Base-by-base conservation (phyloP, 2,797 vertebrate species). In the Enteromius viviparus region DNA sequence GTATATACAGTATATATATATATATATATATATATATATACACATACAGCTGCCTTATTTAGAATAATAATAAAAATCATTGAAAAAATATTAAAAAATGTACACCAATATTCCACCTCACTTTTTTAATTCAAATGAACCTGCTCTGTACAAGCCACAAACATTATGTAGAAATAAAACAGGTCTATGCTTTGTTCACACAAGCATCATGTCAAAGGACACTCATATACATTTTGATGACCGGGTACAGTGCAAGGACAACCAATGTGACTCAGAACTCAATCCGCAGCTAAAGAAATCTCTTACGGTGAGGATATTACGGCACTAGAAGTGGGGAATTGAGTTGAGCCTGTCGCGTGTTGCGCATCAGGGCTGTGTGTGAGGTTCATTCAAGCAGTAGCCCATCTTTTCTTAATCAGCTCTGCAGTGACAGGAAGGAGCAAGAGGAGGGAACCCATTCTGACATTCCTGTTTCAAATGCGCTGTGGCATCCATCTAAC, bases 401-500 rank as follows among this genome's bases (percentile, higher is more conserved):
- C 88, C 86, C 91, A 87, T 91, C 92, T 91, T 92, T 92, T 93
- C 93, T 92, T 89, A 90, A 91, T 91, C 89, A 87, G 90, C 88
- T 88, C 83, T 69, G 62, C 65, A 84, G 87, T 93, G 91, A 94
- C 92, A 91, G 84, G 90, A 76, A 90, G 90, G 91, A 90, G 88
- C 89, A 90, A 93, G 92, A 92, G 91, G 89, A 88, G 89, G 83
- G 87, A 91, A 88, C 87, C 86, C 89, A 91, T 92, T 89, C 90
- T 87, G 84, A 92, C 91, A 93, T 93, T 90, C 89, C 90, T 77
- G 81, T 90, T 89, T 88, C 91, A 92, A 94, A 95, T 92, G 90
- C 90, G 81, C 90, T 91, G 90, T 93, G 93, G 93, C 92, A 94
- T 91, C 91, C 90, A 90, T 93, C 93, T 92, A 94, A 93, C 93